Conservation (phyloP, 2,888 invertebrate genomes). For the Stenodera caucasica region DNA sequence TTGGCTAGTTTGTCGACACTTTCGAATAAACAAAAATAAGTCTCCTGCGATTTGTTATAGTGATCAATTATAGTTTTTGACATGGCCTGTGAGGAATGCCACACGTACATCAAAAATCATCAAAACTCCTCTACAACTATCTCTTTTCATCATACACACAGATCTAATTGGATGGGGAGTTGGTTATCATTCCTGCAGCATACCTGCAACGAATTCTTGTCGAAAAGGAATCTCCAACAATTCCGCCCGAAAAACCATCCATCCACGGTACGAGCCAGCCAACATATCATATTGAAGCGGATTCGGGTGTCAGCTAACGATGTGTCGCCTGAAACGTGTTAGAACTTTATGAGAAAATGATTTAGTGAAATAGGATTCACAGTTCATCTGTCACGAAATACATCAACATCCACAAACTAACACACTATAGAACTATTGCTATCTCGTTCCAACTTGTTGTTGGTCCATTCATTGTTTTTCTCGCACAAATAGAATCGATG, state of each 20-base stretch:
- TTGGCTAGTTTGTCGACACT: background rate
- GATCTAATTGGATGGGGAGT: constrained; percentile 3
- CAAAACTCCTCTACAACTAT: constrained; percentile 1
- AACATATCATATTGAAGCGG: constrained; percentile 40
- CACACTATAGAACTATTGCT: constrained; percentile 26
- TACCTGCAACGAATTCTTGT: constrained; percentile 20
- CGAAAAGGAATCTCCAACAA: constrained; percentile 18
- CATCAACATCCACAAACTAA: constrained; percentile 42
- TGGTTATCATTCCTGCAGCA: constrained; percentile 14
- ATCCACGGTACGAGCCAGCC: constrained; percentile 4
- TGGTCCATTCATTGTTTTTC: background rate
- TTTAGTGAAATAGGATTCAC: constrained; percentile 55
- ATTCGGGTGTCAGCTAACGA: constrained; percentile 41
- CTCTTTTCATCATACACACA: background rate
- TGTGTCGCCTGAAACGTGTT: constrained; percentile 43
- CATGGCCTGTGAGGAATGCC: background rate
- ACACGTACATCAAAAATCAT: background rate
- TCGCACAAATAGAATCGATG: constrained; percentile 5
- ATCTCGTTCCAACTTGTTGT: background rate
- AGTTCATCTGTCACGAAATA: constrained; percentile 53
- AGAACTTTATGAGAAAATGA: constrained; percentile 51
- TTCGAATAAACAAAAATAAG: background rate
- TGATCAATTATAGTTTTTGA: constrained; percentile 4
- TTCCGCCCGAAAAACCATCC: background rate
- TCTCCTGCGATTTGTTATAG: background rate